These are phyloP conservation scores for Solenopsis fugax DNA, from an alignment of 1,140 invertebrate genomes.

Conservation along the genomic window DNA sequence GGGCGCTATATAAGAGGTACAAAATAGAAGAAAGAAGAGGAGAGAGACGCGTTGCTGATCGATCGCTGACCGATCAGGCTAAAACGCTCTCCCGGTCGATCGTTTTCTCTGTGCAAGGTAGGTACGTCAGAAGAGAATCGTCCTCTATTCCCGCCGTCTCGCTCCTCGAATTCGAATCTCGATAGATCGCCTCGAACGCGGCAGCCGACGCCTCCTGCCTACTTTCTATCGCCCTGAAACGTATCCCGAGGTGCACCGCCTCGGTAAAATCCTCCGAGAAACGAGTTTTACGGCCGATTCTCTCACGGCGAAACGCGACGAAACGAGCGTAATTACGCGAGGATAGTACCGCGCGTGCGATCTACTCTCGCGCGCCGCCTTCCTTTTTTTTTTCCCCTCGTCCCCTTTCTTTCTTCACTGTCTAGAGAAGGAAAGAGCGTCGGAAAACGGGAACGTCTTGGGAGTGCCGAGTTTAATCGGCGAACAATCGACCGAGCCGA, in stretches of 20 bases:
- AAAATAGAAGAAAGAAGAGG: not conserved
- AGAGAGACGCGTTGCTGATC: constrained; percentile 15
- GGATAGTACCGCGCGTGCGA: constrained; percentile 52
- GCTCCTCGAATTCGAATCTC: constrained; percentile 26
- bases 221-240: constrained; percentile 73
- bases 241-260: constrained; percentile 52
- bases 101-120: constrained; percentile 65
- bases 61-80: constrained; percentile 46
- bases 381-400: not conserved
- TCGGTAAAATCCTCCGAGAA: constrained; percentile 71
- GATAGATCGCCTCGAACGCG: constrained; percentile 64
- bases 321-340: constrained; percentile 74
- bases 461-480: constrained; percentile 53
- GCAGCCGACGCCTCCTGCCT: constrained; percentile 67
- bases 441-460: constrained; percentile 31
- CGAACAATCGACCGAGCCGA: constrained; percentile 34
- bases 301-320: constrained; percentile 71
- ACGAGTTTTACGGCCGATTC: constrained; percentile 74
- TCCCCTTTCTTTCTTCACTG: constrained; percentile 28
- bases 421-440: not conserved
- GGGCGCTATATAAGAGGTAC: not conserved
- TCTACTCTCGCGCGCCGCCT: constrained; percentile 45
- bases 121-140: constrained; percentile 51
- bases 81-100: constrained; percentile 63
- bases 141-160: constrained; percentile 27